A percentile compares a stretch with the other conserved stretches of the same genome.
phyloP scores from a whole-genome alignment of 2,113 vertebrate species.

The Orthonyx spaldingii region DNA sequence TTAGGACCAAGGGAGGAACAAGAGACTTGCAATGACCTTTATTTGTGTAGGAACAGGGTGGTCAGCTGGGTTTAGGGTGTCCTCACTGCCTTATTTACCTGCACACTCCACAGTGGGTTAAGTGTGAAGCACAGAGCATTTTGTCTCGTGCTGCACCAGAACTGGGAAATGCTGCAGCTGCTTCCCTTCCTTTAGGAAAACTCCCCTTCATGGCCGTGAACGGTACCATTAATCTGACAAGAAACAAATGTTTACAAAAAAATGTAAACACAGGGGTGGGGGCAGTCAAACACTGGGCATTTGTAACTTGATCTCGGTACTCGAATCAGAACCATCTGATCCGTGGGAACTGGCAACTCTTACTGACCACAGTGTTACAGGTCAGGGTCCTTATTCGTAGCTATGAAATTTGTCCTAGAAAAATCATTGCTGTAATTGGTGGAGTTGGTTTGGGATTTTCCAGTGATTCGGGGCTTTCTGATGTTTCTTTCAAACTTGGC shows the following conservation, averaged over 20 bases:
- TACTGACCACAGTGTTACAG: neutral
- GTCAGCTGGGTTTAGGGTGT: neutral
- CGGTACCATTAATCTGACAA: neutral
- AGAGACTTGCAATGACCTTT: neutral
- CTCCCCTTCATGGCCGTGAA: rapidly evolving
- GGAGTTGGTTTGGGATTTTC: neutral
- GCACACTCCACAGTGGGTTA: rapidly evolving
- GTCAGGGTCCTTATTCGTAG: neutral
- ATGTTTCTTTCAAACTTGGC: neutral
- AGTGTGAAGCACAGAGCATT: neutral
- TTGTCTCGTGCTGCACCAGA: neutral
- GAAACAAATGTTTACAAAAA: neutral
- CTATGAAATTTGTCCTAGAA: neutral
- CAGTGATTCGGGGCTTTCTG: neutral
- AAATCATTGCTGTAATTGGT: neutral
- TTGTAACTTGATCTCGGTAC: neutral
- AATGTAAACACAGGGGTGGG: neutral
- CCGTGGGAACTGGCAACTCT: neutral
- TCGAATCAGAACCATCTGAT: neutral
- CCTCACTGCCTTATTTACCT: neutral
- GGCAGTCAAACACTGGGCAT: neutral
- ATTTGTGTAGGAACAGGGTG: neutral
- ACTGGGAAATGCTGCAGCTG: neutral
- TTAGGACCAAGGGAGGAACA: neutral
- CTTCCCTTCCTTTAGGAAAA: neutral